Conservation (phyloP, 2,797 vertebrate genomes). For the Spinus olivaceus region DNA sequence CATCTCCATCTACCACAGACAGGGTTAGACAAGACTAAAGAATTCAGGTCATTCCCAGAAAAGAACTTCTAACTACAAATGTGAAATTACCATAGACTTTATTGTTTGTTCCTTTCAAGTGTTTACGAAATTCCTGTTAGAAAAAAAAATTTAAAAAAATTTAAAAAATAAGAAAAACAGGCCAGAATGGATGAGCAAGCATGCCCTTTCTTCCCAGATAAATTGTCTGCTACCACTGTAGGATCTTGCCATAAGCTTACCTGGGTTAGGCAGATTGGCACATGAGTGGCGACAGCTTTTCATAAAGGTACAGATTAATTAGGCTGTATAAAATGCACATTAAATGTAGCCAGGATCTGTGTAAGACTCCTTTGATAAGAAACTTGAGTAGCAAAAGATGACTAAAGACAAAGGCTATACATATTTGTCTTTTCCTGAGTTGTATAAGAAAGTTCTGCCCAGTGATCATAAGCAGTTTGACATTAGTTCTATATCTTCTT, state of each 20-base stretch:
- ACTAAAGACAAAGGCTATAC: neutral
- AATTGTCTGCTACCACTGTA: neutral
- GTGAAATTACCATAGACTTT: neutral
- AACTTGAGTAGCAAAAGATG: neutral
- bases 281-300: neutral
- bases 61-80: neutral
- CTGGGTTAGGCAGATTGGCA: neutral
- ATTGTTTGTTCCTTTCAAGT: neutral
- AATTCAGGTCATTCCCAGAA: neutral
- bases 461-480: neutral
- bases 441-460: neutral
- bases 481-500: neutral
- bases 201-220: neutral
- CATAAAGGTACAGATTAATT: neutral
- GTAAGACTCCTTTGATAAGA: neutral
- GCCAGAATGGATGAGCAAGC: neutral
- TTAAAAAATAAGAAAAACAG: neutral
- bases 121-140: neutral
- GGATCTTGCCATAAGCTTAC: neutral
- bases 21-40: neutral
- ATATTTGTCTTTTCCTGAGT: neutral
- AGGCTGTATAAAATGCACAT: neutral
- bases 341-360: neutral
- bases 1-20: neutral
- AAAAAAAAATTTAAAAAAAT: neutral